phyloP scores from a whole-genome alignment of 2,888 invertebrate species.

The Timema podura region DNA sequence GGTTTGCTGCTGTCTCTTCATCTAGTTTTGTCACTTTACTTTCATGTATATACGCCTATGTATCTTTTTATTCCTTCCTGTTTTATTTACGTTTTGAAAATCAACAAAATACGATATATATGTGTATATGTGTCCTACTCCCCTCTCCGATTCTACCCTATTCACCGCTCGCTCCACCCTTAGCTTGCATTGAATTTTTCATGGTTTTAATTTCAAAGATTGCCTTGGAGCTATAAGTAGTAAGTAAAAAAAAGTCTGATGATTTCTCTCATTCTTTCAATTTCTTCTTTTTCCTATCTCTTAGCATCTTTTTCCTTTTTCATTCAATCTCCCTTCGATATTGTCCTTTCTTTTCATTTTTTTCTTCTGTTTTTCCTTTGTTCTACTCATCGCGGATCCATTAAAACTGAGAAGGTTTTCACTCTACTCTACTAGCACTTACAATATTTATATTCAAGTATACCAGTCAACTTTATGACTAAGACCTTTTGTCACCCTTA shows the following conservation, averaged over 20 bases:
- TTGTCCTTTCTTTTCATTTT: constrained; percentile 8
- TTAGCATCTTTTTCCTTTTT: no score
- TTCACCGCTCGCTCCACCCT: constrained; percentile 12
- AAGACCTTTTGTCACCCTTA: no score
- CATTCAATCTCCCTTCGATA: neutral
- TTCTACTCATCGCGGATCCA: neutral
- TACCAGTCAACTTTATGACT: no score
- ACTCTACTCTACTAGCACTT: no score
- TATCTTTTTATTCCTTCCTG: constrained; percentile 6
- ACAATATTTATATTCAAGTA: no score
- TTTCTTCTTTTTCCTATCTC: constrained; percentile 9
- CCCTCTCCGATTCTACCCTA: neutral
- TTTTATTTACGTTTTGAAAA: neutral
- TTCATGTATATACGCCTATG: neutral
- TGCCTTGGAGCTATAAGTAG: constrained; percentile 29
- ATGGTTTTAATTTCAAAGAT: constrained; percentile 32
- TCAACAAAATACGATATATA: neutral
- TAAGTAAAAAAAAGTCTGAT: constrained; percentile 25
- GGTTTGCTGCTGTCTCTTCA: neutral
- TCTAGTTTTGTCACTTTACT: constrained; percentile 15
- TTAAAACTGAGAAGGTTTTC: no score
- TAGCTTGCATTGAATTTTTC: constrained; percentile 30
- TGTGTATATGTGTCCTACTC: constrained; percentile 5
- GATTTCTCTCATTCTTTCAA: constrained; percentile 18
- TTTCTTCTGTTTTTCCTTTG: neutral